Evolutionary conservation across 2,113 vertebrate species (phyloP).

Genomic region (Podarcis raffonei): DNA sequence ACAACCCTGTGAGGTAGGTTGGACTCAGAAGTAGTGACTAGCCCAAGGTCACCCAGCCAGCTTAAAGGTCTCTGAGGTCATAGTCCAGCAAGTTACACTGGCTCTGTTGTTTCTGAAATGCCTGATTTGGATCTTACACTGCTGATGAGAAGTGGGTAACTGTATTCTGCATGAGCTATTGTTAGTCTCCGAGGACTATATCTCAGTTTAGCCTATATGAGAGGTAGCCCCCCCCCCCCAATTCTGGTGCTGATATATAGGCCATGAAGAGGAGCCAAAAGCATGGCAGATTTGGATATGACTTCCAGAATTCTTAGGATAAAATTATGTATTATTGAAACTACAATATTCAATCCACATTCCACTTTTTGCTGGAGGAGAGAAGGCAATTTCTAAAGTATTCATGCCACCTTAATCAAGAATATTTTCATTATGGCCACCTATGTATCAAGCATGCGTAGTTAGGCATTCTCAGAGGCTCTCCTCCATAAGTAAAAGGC

Average conservation of each 20-base stretch:
- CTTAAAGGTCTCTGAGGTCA: too few relatives aligned
- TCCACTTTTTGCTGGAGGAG: not conserved
- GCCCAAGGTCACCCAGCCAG: too few relatives aligned
- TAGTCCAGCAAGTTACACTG: too few relatives aligned
- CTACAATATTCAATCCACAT: not conserved
- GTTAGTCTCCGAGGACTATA: not conserved
- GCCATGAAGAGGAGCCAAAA: not conserved
- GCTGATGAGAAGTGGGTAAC: not conserved
- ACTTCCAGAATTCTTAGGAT: not conserved
- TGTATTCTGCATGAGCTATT: not conserved
- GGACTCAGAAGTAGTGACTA: too few relatives aligned
- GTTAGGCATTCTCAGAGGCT: not conserved
- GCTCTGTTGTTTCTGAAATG: not conserved
- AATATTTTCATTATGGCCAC: not conserved
- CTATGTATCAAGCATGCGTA: not conserved
- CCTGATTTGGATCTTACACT: not conserved
- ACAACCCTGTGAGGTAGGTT: too few relatives aligned
- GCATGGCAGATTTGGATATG: not conserved
- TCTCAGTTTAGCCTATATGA: not conserved
- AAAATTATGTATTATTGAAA: not conserved
- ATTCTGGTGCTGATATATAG: not conserved
- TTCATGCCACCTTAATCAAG: not conserved
- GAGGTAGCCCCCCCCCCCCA: not conserved
- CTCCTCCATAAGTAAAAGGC: not conserved
- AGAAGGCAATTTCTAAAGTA: not conserved